Evolutionary conservation across 2,113 vertebrate genomes (phyloP), one percentile per base, ranked within the genome.

Genomic region (Albula goreensis): DNA sequence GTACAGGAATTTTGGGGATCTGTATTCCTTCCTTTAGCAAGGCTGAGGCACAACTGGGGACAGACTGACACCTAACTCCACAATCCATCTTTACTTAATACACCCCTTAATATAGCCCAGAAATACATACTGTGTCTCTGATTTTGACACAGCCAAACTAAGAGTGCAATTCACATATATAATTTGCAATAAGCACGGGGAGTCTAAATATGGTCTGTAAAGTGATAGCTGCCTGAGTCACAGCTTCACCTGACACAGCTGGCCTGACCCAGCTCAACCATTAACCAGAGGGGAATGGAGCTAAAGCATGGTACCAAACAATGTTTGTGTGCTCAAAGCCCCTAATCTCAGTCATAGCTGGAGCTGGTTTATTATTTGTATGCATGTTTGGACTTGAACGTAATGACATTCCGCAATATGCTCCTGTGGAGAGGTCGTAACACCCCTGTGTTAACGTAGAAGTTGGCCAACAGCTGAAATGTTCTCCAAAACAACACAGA

Each of bases 11-110:
- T 63, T 8, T n/a, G 1, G 63, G 51, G 60, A n/a, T 79, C 12
- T 84, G 60, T 9, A 66, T 11, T 83, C 19, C 53, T 25, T 56
- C 78, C 53, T 85, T 85, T 31, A 50, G 53, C 56, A 66, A 88
- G 78, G 41, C 66, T 87, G 78, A 12, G 82, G 79, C 31, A 48
- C 79, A 85, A 56, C 53, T 56, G 53, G 53, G 53, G 53, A 56
- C 53, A 85, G 56, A 90, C 60, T 17, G 78, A 51, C 10, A 74
- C 77, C 12, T 48, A 41, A 74, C 77, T 48, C 3, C 22, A 66
- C 17, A 66, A 19, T 19, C 15, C 60, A 15, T 19, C 22, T 66
- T 66, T 66, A 66, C 17, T 5, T 19, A 66, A 19, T 22, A 66
- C 60, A 15, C 60, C 17, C 22, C 60, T 66, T 19, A 66, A 66